A percentile compares a stretch with the other conserved stretches of the same genome.
phyloP scores from a whole-genome alignment of 1,140 invertebrate species.

The Magallana gigas region DNA sequence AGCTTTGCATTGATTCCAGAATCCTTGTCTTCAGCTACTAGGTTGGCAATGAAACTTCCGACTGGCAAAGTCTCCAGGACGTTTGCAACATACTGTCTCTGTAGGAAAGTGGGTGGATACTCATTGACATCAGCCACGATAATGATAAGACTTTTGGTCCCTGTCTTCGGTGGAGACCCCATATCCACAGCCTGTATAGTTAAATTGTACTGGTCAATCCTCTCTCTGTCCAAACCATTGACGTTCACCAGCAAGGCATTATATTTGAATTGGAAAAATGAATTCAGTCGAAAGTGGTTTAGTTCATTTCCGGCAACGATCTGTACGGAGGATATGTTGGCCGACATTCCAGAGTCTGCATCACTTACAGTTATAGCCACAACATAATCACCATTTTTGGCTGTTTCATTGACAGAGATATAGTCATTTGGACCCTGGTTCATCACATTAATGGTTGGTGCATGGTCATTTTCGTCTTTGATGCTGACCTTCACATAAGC shows the following conservation, averaged over 20 bases:
- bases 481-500: constrained; percentile 97
- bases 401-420: constrained; percentile 96
- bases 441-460: constrained; percentile 93
- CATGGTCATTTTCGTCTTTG: constrained; percentile 94
- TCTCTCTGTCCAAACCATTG: constrained; percentile 89
- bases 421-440: constrained; percentile 88
- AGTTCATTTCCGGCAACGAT: constrained; percentile 92
- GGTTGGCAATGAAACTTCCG: constrained; percentile 89
- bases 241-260: constrained; percentile 80
- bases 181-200: constrained; percentile 93
- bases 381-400: constrained; percentile 90
- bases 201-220: constrained; percentile 90
- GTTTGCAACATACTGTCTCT: constrained; percentile 95
- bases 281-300: constrained; percentile 89
- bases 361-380: constrained; percentile 96
- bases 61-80: constrained; percentile 91
- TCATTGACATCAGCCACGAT: constrained; percentile 97
- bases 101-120: constrained; percentile 91
- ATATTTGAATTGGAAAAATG: constrained; percentile 81
- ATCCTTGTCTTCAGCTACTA: constrained; percentile 81
- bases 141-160: constrained; percentile 92
- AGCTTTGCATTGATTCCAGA: constrained; percentile 79
- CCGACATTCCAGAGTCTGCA: constrained; percentile 93
- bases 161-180: constrained; percentile 87
- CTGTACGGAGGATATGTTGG: constrained; percentile 88